A percentile compares a stretch with the other conserved stretches of the same genome.
Conservation (phyloP, 1,140 invertebrate species). For the Ruditapes philippinarum region DNA sequence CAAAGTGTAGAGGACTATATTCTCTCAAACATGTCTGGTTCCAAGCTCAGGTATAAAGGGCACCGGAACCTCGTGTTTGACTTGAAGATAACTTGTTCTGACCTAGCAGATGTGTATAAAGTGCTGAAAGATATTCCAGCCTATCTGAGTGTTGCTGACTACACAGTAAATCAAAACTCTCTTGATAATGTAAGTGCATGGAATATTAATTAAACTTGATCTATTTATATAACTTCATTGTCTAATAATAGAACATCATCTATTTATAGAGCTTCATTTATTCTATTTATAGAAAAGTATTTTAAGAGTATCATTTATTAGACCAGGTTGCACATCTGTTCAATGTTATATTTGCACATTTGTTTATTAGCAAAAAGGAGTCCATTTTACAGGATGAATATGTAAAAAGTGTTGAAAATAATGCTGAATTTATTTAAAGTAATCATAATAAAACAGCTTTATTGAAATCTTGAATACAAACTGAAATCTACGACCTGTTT, state of each 20-base stretch:
- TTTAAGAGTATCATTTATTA: too few species aligned
- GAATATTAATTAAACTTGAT: not conserved
- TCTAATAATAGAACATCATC: not conserved
- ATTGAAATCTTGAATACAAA: too few species aligned
- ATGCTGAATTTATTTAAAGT: too few species aligned
- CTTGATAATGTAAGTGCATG: conserved; percentile 87
- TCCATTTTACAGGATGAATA: too few species aligned
- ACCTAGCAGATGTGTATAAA: conserved; percentile 86
- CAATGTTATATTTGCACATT: too few species aligned
- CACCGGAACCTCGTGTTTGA: conserved; percentile 88
- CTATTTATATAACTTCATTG: conserved; percentile 58
- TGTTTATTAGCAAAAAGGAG: too few species aligned
- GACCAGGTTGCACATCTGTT: too few species aligned
- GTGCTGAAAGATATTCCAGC: conserved; percentile 84
- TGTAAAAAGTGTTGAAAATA: too few species aligned
- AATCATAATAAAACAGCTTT: too few species aligned
- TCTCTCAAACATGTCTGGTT: conserved; percentile 74
- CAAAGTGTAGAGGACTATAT: not conserved
- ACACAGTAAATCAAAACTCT: conserved; percentile 88
- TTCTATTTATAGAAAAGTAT: too few species aligned
- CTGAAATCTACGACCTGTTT: too few species aligned
- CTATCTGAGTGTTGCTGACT: conserved; percentile 87
- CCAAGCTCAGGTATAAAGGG: conserved; percentile 90
- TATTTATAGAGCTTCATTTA: not conserved
- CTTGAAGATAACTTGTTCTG: conserved; percentile 49